phyloP scores from a whole-genome alignment of 2,113 vertebrate genomes.

The Pangasianodon hypophthalmus region DNA sequence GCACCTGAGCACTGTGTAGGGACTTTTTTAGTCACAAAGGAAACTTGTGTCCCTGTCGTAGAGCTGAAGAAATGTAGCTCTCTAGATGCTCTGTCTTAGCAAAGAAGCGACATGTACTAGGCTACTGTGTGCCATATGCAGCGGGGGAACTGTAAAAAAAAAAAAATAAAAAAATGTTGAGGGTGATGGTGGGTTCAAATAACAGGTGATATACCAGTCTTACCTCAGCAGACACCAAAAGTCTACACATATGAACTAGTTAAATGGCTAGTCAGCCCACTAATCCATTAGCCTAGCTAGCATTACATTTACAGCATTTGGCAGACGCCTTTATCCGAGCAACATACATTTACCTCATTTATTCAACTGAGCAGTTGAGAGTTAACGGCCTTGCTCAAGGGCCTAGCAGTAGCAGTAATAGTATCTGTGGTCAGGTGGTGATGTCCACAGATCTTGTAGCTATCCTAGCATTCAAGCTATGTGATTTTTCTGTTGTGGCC shows the following conservation, averaged over 20 bases:
- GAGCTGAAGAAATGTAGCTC: neutral
- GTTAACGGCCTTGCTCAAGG: too few relatives aligned
- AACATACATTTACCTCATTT: too few relatives aligned
- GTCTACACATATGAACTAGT: neutral
- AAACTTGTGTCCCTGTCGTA: conserved; percentile 16
- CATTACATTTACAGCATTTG: too few relatives aligned
- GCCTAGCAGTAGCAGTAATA: too few relatives aligned
- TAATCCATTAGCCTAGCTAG: neutral
- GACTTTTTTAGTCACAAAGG: neutral
- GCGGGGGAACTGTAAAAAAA: neutral
- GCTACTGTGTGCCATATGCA: neutral
- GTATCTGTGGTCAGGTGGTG: too few relatives aligned
- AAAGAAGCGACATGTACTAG: neutral
- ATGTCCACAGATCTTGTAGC: neutral
- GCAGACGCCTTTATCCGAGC: too few relatives aligned
- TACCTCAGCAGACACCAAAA: neutral
- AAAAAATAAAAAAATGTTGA: neutral
- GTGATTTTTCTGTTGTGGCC: neutral
- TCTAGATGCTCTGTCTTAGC: neutral
- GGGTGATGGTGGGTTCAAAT: neutral
- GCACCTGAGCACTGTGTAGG: conserved; percentile 9
- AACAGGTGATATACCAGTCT: neutral
- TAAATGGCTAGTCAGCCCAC: neutral
- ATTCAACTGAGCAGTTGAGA: too few relatives aligned
- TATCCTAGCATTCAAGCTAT: neutral